Percentiles rank a stretch among this genome's conserved stretches.
phyloP scores from a whole-genome alignment of 1,140 invertebrate species.

The Rhynchophorus ferrugineus region DNA sequence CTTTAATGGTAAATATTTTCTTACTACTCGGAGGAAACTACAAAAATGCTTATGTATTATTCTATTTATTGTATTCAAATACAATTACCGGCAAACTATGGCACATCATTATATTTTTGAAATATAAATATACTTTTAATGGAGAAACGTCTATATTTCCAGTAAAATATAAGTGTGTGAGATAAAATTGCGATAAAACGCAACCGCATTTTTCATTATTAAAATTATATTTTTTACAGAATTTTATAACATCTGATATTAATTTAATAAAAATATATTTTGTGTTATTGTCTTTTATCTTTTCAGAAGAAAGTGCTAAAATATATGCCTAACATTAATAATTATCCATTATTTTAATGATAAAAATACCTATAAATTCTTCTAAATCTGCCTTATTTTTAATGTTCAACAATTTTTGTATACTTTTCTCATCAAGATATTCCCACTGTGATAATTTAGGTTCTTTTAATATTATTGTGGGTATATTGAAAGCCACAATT shows the following conservation, averaged over 20 bases:
- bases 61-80: neutral
- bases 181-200: conserved; percentile 35
- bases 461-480: conserved; percentile 1
- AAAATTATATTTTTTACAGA: conserved; percentile 26
- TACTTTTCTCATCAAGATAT: conserved; percentile 28
- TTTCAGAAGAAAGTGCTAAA: conserved; percentile 1
- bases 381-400: conserved; percentile 18
- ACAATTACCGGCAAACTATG: conserved; percentile 31
- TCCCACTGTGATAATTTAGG: conserved; percentile 27
- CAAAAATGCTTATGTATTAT: no score
- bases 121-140: conserved; percentile 34
- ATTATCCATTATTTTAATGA: no score
- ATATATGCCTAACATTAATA: conserved; percentile 14
- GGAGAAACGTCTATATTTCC: conserved; percentile 25
- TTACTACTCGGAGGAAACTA: conserved; percentile 32
- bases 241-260: conserved; percentile 30
- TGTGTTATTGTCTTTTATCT: conserved; percentile 25
- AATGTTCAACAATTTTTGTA: conserved; percentile 23
- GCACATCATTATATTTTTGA: conserved; percentile 33
- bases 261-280: conserved; percentile 31
- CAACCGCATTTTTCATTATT: conserved; percentile 29
- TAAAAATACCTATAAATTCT: conserved; percentile 28
- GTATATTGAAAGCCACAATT: conserved; percentile 16
- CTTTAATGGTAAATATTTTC: conserved; percentile 31
- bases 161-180: conserved; percentile 34